Conservation (phyloP, 2,797 vertebrate genomes). For the Spheniscus humboldti region DNA sequence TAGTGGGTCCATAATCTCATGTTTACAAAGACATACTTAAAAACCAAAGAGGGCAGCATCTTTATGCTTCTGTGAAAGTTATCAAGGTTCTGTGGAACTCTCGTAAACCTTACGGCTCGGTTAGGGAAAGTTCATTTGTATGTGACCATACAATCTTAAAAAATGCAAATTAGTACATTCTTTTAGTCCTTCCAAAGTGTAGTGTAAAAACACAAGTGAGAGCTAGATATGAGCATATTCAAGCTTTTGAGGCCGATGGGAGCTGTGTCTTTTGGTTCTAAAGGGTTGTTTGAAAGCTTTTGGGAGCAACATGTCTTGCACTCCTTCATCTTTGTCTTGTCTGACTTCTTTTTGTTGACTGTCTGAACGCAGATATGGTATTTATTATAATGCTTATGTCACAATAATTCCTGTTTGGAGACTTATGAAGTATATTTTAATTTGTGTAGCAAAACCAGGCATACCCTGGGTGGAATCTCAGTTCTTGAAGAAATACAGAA, state of each 20-base stretch:
- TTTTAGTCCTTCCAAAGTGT: background rate
- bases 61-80: background rate
- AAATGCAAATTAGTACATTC: background rate
- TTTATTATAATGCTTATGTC: background rate
- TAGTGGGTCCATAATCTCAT: background rate
- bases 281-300: background rate
- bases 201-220: background rate
- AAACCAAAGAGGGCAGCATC: background rate
- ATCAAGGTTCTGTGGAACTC: background rate
- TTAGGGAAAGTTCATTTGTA: background rate
- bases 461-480: background rate
- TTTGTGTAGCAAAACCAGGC: background rate
- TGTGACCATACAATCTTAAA: background rate
- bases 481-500: background rate
- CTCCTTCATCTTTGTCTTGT: background rate
- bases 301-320: background rate
- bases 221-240: background rate
- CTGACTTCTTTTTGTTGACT: background rate
- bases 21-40: background rate
- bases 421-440: background rate
- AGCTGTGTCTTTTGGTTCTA: background rate
- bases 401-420: background rate
- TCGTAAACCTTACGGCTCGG: fast-evolving
- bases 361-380: background rate
- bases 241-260: background rate